Percentiles rank a stretch among this genome's conserved stretches.
phyloP scores from a whole-genome alignment of 2,888 invertebrate genomes.

The Mythimna loreyi region DNA sequence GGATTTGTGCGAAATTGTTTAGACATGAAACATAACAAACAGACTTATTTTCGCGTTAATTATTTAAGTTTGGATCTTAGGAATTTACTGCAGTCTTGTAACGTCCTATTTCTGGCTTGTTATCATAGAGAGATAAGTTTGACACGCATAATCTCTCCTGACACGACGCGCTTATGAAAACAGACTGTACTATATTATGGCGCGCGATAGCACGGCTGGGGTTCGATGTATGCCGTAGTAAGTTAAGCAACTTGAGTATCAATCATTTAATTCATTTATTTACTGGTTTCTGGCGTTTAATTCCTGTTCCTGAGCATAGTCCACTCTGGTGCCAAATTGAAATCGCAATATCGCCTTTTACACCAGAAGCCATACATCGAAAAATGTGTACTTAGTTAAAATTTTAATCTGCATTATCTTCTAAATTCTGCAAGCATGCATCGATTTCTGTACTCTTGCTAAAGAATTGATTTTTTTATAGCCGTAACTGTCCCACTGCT shows the following conservation, averaged over 20 bases:
- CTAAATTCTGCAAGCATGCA: not conserved
- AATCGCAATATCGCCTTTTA: no score
- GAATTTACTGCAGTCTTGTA: constrained; percentile 15
- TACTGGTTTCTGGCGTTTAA: no score
- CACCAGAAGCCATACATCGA: no score
- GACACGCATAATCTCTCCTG: constrained; percentile 55
- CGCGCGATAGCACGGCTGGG: constrained; percentile 8
- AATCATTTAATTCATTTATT: not conserved
- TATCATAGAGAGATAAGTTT: constrained; percentile 56
- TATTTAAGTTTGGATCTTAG: not conserved
- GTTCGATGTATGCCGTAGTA: not conserved
- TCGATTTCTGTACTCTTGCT: not conserved
- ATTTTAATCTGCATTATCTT: no score
- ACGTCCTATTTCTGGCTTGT: constrained; percentile 45
- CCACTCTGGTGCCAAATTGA: no score
- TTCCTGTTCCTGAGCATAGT: no score
- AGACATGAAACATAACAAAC: no score
- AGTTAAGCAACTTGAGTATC: not conserved
- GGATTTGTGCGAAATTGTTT: no score
- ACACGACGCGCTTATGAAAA: constrained; percentile 47
- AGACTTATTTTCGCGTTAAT: no score
- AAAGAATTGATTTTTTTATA: not conserved
- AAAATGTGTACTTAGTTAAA: no score
- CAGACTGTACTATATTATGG: constrained; percentile 18
- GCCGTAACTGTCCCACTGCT: no score